These are phyloP conservation scores for Camptogramma bilineatum DNA, from an alignment of 2,888 invertebrate genomes.

Conservation along the genomic window DNA sequence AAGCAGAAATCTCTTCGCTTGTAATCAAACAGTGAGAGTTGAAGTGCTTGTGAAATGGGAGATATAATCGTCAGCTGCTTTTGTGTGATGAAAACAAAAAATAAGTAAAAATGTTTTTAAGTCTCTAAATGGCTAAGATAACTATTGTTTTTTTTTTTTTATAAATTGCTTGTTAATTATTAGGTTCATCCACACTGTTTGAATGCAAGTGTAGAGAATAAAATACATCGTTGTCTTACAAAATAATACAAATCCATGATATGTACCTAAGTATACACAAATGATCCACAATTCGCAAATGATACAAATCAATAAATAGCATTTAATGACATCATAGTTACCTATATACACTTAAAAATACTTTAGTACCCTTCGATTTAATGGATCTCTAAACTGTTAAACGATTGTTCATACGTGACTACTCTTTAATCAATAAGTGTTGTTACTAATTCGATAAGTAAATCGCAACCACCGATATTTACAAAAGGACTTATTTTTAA, in stretches of 20 bases:
- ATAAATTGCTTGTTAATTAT: neutral
- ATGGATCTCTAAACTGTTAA: constrained; percentile 77
- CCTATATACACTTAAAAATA: constrained; percentile 80
- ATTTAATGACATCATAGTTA: constrained; percentile 74
- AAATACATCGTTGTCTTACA: constrained; percentile 64
- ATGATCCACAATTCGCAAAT: constrained; percentile 77
- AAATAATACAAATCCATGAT: constrained; percentile 80
- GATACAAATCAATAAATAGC: constrained; percentile 82
- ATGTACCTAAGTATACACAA: constrained; percentile 84
- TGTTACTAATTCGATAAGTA: constrained; percentile 69
- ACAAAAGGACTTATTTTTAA: constrained; percentile 76
- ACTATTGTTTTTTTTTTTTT: neutral
- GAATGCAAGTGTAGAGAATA: constrained; percentile 48
- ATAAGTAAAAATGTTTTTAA: neutral
- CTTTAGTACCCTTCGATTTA: constrained; percentile 83
- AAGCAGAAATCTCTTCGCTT: constrained; percentile 44
- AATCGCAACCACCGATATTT: constrained; percentile 74
- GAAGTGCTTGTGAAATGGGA: neutral
- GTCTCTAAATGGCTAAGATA: neutral
- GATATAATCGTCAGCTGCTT: neutral
- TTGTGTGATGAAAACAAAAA: neutral
- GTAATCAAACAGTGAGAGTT: constrained; percentile 28
- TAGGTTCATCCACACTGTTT: constrained; percentile 32
- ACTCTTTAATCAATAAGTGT: constrained; percentile 66
- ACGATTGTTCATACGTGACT: constrained; percentile 76